phyloP scores from a whole-genome alignment of 2,888 invertebrate species.

The Portevinia maculata region DNA sequence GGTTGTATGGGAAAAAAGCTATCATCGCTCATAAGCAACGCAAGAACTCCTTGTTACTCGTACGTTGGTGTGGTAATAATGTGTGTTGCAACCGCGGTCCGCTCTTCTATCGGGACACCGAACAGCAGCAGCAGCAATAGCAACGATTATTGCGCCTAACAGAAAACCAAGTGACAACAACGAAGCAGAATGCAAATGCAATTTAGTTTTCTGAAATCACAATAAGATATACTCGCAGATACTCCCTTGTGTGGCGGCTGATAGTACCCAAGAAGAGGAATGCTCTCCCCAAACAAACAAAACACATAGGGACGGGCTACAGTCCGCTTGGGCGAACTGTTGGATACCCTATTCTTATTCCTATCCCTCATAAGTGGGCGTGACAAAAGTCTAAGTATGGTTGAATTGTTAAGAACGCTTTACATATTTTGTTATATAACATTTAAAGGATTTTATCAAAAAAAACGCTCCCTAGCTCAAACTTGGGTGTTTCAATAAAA shows the following conservation, averaged over 20 bases:
- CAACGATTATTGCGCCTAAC: constrained; percentile 20
- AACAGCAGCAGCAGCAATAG: neutral
- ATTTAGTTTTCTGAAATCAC: constrained; percentile 22
- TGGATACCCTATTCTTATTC: too few species aligned
- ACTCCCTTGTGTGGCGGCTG: neutral
- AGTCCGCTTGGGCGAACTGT: too few species aligned
- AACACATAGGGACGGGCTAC: too few species aligned
- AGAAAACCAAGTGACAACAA: neutral
- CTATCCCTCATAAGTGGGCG: too few species aligned
- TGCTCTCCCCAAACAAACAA: neutral
- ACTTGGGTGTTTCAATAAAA: too few species aligned
- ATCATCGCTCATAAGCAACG: constrained; percentile 26
- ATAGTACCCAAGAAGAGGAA: neutral
- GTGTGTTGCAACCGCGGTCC: constrained; percentile 4
- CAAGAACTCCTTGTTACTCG: constrained; percentile 1
- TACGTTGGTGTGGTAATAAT: neutral
- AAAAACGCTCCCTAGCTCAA: too few species aligned
- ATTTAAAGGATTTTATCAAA: too few species aligned
- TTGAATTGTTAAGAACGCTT: too few species aligned
- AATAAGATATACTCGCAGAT: constrained; percentile 8
- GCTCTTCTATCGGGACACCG: neutral
- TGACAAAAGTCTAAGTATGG: too few species aligned
- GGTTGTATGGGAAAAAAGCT: constrained; percentile 7
- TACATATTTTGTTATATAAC: too few species aligned
- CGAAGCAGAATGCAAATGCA: constrained; percentile 30